These are phyloP conservation scores for Agonopterix arenella DNA, from an alignment of 2,888 invertebrate genomes.

Conservation along the genomic window DNA sequence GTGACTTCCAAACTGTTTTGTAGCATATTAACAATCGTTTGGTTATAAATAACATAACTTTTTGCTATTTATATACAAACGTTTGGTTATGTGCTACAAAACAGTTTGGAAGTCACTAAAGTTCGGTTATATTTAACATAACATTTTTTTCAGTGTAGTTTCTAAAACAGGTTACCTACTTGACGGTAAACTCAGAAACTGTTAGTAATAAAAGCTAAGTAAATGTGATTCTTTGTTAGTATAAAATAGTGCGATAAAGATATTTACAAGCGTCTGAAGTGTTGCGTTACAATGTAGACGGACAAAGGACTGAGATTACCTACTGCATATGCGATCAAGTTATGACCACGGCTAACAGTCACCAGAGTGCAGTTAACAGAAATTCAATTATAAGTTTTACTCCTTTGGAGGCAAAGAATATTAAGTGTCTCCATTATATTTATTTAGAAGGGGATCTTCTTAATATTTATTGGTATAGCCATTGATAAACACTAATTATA, in stretches of 20 bases:
- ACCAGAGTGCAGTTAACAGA: slow-evolving; percentile 65
- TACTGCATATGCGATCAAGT: slow-evolving; percentile 45
- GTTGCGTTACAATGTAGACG: slow-evolving; percentile 48
- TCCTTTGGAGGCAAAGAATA: slow-evolving; percentile 45
- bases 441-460: not conserved
- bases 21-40: too few species aligned
- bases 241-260: slow-evolving; percentile 5
- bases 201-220: not conserved
- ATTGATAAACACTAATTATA: too few species aligned
- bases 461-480: too few species aligned
- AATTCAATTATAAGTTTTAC: slow-evolving; percentile 74
- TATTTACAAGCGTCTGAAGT: slow-evolving; percentile 11
- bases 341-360: slow-evolving; percentile 59
- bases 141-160: too few species aligned
- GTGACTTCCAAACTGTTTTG: too few species aligned
- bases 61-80: too few species aligned
- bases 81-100: too few species aligned
- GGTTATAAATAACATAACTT: too few species aligned
- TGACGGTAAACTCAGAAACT: not conserved
- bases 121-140: too few species aligned
- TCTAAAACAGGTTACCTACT: too few species aligned
- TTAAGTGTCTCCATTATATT: not conserved
- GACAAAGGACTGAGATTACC: slow-evolving; percentile 42
- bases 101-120: too few species aligned
- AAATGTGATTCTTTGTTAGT: not conserved